Base-by-base conservation (phyloP, 35 echinoderm and acorn worm species). In the Ptychodera flava region DNA sequence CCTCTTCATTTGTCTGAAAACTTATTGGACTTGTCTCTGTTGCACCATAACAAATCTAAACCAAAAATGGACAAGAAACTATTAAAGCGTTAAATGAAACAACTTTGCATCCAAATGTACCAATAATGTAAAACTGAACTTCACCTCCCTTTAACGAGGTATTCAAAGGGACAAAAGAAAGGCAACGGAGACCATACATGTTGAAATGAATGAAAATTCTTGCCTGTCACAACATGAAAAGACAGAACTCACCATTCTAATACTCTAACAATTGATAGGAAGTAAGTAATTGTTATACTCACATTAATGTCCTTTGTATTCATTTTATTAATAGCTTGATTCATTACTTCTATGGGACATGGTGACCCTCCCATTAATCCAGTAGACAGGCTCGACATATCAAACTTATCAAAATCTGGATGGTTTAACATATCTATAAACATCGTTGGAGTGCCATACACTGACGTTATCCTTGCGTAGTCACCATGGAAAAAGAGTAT, bases 381-480 rank as follows among this genome's bases (percentile, higher is more conserved):
- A 0, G 88, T 90, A 10, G 33, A 12, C 28, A 96, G 34, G 37
- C 84, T 93, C 29, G 83, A 87, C 80, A 92, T 79, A 77, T 96
- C 91, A 33, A 88, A 96, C 31, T 90, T 31, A 27, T 87, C 53
- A 31, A 88, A 84, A 33, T 86, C 88, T 28, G 91, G 94, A 78
- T 96, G 94, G 35, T 96, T 79, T 81, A 93, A 30, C 85, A 96
- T 89, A 35, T 82, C 85, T 15, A 93, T 96, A 85, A 92, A 92
- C 85, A 96, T 93, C 15, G 94, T 96, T 27, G 94, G 91, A 0
- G 91, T 96, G 2, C 94, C 94, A 28, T 87, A 82, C 31, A 87
- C 35, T 6, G 85, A 79, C 31, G 94, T 93, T 33, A 90, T 45
- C 80, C 94, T 97, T n/a, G n/a, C n/a, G n/a, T n/a, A n/a, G n/a